Conservation (phyloP, 2,888 invertebrate species). For the Megastigmus dorsalis region DNA sequence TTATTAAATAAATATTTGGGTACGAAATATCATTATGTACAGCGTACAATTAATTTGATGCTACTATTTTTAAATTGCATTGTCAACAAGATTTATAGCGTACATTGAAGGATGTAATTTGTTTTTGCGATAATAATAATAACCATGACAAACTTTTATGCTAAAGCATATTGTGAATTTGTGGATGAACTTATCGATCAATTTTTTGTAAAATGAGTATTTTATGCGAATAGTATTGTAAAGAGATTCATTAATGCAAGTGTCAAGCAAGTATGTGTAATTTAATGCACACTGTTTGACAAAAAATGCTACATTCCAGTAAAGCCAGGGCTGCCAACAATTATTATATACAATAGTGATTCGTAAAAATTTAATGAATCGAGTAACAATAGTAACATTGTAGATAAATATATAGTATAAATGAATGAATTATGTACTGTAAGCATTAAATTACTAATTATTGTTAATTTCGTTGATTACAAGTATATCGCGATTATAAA, state of each 20-base stretch:
- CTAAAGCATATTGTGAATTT: constrained; percentile 39
- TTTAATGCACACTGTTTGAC: constrained; percentile 43
- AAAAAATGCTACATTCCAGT: constrained; percentile 67
- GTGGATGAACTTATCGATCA: constrained; percentile 38
- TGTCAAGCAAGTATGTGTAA: constrained; percentile 40
- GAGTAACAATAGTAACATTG: constrained; percentile 57
- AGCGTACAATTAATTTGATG: constrained; percentile 61
- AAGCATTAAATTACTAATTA: constrained; percentile 57
- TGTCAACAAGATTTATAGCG: constrained; percentile 29
- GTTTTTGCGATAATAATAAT: constrained; percentile 23
- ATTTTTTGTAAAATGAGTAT: constrained; percentile 39
- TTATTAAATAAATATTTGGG: constrained; percentile 65
- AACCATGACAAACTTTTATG: constrained; percentile 48
- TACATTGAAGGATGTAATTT: constrained; percentile 21
- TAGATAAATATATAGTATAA: constrained; percentile 58
- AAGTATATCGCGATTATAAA: constrained; percentile 52
- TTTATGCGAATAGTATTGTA: constrained; percentile 44
- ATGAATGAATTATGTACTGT: constrained; percentile 54
- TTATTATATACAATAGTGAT: constrained; percentile 55
- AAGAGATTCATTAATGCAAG: constrained; percentile 48
- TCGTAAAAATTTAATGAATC: constrained; percentile 54
- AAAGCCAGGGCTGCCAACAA: constrained; percentile 68
- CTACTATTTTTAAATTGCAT: constrained; percentile 50
- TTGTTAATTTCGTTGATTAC: constrained; percentile 55
- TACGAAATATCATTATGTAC: constrained; percentile 62